Percentiles rank a stretch among this genome's conserved stretches.
Conservation (phyloP, 2,888 invertebrate genomes). For the Conus canariensis region DNA sequence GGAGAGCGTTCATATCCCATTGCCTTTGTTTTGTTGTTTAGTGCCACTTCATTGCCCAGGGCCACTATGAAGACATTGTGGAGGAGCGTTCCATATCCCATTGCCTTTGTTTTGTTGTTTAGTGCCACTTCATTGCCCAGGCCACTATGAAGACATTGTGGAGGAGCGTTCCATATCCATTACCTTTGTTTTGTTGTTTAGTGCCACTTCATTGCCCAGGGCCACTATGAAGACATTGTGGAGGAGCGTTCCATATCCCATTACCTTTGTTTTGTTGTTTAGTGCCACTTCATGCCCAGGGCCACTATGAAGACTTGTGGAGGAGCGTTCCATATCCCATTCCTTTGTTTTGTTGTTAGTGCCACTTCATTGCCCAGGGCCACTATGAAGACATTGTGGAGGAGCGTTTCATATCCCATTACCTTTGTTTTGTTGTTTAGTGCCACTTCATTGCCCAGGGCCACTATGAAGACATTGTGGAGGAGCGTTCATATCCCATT, state of each 20-base stretch:
- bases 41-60: conserved; percentile 81
- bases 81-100: conserved; percentile 90
- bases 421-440: conserved; percentile 76
- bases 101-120: conserved; percentile 37
- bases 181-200: conserved; percentile 71
- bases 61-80: conserved; percentile 89
- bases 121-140: conserved; percentile 82
- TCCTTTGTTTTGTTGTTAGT: conserved; percentile 78
- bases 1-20: conserved; percentile 87
- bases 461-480: conserved; percentile 90
- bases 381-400: conserved; percentile 92
- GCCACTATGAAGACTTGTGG: conserved; percentile 90
- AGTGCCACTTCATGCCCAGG: conserved; percentile 82
- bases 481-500: conserved; percentile 87
- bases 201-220: conserved; percentile 81
- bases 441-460: conserved; percentile 80
- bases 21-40: conserved; percentile 71
- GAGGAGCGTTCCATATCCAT: conserved; percentile 89
- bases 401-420: conserved; percentile 87
- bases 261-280: conserved; percentile 37
- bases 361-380: conserved; percentile 80
- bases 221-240: conserved; percentile 89
- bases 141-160: conserved; percentile 89
- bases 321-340: conserved; percentile 88
- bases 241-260: conserved; percentile 90